phyloP scores from a whole-genome alignment of 64 coral and sea anemone genomes.

The Astreopora myriophthalma region DNA sequence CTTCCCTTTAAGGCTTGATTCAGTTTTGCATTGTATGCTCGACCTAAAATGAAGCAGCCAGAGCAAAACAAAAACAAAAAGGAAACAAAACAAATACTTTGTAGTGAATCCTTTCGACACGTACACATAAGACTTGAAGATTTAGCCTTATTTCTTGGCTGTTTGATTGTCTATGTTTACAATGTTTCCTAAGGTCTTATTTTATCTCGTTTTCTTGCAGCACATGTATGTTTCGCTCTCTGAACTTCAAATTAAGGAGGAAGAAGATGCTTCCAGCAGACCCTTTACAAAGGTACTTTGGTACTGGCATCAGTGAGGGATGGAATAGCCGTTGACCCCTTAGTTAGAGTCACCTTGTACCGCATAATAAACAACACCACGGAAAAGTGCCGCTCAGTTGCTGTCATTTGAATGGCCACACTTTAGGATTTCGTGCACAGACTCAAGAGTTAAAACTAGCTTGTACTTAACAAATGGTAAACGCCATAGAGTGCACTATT shows the following conservation, averaged over 20 bases:
- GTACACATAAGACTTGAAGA: no score
- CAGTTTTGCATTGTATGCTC: no score
- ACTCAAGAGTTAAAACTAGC: no score
- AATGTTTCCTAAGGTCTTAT: background rate
- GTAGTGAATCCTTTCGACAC: no score
- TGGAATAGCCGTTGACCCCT: no score
- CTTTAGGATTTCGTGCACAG: no score
- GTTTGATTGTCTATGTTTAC: background rate
- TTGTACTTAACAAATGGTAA: no score
- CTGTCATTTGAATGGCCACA: background rate
- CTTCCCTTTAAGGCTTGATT: no score
- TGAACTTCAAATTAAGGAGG: conserved; percentile 88
- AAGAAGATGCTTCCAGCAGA: conserved; percentile 84
- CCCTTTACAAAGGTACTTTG: conserved; percentile 79
- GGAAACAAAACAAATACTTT: no score
- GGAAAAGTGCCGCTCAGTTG: background rate
- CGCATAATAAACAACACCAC: background rate
- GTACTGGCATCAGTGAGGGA: background rate
- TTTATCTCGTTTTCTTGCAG: conserved; percentile 7
- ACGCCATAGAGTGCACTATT: no score
- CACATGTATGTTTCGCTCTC: conserved; percentile 94
- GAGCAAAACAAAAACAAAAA: no score
- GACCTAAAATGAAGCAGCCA: no score
- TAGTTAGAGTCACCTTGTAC: background rate
- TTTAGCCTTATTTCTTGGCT: background rate